phyloP scores from a whole-genome alignment of 1,140 invertebrate genomes.

The Trachymyrmex septentrionalis region DNA sequence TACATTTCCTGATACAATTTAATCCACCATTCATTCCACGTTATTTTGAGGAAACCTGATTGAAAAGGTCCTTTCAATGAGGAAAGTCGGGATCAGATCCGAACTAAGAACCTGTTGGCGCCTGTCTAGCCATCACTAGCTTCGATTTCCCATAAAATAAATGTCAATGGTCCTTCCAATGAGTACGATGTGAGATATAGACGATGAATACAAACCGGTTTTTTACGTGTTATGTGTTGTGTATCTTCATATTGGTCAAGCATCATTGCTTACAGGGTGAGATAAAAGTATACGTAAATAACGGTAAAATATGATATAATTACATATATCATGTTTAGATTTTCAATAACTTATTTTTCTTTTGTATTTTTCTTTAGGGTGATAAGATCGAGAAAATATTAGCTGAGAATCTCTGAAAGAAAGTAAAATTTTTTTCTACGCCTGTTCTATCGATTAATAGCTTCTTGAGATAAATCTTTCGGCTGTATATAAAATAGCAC shows the following conservation, averaged over 20 bases:
- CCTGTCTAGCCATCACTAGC: background rate
- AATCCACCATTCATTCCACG: background rate
- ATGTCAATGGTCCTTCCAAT: constrained; percentile 25
- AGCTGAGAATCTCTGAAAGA: background rate
- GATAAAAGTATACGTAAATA: constrained; percentile 4
- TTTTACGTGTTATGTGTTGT: background rate
- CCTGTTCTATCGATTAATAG: background rate
- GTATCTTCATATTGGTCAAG: background rate
- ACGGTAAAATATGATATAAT: background rate
- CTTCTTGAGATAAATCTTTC: constrained; percentile 5
- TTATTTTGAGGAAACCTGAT: background rate
- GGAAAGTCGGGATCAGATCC: background rate
- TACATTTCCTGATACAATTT: constrained; percentile 1
- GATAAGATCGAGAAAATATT: background rate
- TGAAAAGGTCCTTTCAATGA: background rate
- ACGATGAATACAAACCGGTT: constrained; percentile 40
- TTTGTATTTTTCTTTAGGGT: background rate
- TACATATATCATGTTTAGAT: background rate
- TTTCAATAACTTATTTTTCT: background rate
- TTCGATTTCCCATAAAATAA: constrained; percentile 42
- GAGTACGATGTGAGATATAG: background rate
- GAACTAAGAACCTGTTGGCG: background rate
- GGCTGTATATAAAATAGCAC: constrained; percentile 8
- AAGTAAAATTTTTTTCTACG: background rate
- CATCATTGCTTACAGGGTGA: constrained; percentile 5